Conservation (phyloP, 2,113 vertebrate genomes). For the Pleuronectes platessa region DNA sequence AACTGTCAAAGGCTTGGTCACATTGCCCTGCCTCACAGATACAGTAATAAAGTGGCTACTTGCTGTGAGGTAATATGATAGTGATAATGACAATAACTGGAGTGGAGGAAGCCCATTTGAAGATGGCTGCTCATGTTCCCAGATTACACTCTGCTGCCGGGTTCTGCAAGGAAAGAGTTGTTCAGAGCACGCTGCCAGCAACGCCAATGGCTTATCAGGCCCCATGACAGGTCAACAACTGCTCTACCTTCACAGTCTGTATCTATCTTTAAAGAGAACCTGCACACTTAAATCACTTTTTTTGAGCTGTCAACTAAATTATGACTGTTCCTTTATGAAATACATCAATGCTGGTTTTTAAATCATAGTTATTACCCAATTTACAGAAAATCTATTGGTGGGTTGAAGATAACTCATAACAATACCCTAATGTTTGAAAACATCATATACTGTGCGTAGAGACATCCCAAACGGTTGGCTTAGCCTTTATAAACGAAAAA, state of each 20-base stretch:
- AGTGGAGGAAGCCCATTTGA: constrained; percentile 49
- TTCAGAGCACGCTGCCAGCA: constrained; percentile 45
- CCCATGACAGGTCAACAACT: constrained; percentile 57
- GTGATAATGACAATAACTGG: constrained; percentile 58
- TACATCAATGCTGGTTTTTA: too few species aligned
- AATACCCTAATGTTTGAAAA: too few species aligned
- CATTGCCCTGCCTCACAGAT: constrained; percentile 26
- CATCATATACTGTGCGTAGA: too few species aligned
- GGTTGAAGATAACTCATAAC: too few species aligned
- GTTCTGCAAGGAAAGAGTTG: constrained; percentile 34
- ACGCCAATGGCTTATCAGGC: constrained; percentile 58
- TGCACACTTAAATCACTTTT: too few species aligned
- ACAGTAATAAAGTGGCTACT: constrained; percentile 59
- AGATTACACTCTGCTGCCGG: constrained; percentile 32
- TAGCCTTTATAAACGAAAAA: too few species aligned
- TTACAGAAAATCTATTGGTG: too few species aligned
- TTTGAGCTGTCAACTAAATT: too few species aligned
- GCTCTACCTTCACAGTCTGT: constrained; percentile 35
- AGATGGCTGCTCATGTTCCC: constrained; percentile 35
- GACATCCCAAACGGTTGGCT: too few species aligned
- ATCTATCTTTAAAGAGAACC: too few species aligned
- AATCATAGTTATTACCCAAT: too few species aligned
- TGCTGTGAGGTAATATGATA: constrained; percentile 56
- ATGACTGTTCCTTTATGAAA: too few species aligned
- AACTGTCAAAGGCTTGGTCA: constrained; percentile 29